Percentiles rank a stretch among this genome's conserved stretches.
Conservation (phyloP, 2,113 vertebrate species). For the Indicator maculatus region DNA sequence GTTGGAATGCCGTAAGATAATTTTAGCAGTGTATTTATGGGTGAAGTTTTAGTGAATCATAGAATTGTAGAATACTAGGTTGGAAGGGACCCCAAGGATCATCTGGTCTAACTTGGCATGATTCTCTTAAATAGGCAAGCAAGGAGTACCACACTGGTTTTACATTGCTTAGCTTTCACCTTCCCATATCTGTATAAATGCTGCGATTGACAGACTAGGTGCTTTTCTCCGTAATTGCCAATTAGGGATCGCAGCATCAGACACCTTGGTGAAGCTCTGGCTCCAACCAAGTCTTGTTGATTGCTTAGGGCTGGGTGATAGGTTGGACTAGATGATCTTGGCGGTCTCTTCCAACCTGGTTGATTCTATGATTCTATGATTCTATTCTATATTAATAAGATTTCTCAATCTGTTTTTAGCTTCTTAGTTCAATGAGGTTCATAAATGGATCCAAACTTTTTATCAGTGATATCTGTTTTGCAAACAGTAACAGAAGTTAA, state of each 20-base stretch:
- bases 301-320: too few relatives aligned
- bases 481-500: constrained; percentile 49
- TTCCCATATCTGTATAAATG: not conserved
- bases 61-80: not conserved
- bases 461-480: constrained; percentile 34
- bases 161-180: not conserved
- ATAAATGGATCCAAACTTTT: constrained; percentile 27
- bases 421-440: constrained; percentile 34
- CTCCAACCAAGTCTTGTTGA: not conserved
- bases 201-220: not conserved
- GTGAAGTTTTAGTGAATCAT: not conserved
- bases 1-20: not conserved
- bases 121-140: not conserved
- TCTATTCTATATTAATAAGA: constrained; percentile 27
- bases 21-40: not conserved
- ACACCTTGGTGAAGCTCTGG: not conserved
- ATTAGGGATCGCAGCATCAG: not conserved
- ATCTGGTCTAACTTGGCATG: too few relatives aligned
- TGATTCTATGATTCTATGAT: too few relatives aligned
- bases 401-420: constrained; percentile 37
- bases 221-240: not conserved
- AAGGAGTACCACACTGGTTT: not conserved
- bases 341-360: too few relatives aligned
- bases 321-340: too few relatives aligned
- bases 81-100: too few relatives aligned